Evolutionary conservation across 2,113 vertebrate genomes (phyloP).

Genomic region (Ptilorrhoa leucosticta): DNA sequence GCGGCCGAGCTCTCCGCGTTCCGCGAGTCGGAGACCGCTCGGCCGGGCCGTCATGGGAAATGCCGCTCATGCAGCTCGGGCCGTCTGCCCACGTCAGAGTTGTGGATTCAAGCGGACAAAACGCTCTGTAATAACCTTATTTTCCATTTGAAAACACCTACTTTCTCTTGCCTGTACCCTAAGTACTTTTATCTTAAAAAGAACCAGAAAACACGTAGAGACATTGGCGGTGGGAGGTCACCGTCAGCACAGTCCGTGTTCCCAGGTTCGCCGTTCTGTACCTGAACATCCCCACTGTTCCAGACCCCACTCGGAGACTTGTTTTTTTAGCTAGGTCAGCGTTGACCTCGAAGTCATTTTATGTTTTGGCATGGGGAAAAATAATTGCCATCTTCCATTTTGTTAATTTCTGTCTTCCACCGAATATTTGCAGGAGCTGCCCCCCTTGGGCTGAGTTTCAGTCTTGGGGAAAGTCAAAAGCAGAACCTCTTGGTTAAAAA

Average conservation of each 20-base stretch:
- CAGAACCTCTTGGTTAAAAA: not conserved
- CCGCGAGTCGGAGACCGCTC: fast-evolving
- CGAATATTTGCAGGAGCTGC: not conserved
- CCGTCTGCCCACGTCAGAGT: fast-evolving
- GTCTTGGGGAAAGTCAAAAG: not conserved
- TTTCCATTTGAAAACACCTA: not conserved
- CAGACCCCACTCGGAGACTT: fast-evolving
- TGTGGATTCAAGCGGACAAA: not conserved
- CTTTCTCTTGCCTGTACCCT: not conserved
- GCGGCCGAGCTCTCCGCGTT: no score
- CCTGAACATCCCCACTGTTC: no score
- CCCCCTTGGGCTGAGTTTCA: not conserved
- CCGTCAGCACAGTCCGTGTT: fast-evolving
- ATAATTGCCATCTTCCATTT: not conserved
- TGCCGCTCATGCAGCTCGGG: fast-evolving
- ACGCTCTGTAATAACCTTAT: not conserved
- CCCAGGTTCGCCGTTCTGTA: not conserved
- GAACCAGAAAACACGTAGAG: not conserved
- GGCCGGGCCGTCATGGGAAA: fast-evolving
- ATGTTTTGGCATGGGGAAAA: not conserved
- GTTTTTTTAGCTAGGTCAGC: not conserved
- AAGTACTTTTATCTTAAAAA: not conserved
- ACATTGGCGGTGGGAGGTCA: fast-evolving
- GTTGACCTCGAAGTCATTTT: not conserved
- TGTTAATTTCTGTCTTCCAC: not conserved